These are phyloP conservation scores for Pissodes strobi DNA, from an alignment of 1,140 invertebrate genomes.

Conservation along the genomic window DNA sequence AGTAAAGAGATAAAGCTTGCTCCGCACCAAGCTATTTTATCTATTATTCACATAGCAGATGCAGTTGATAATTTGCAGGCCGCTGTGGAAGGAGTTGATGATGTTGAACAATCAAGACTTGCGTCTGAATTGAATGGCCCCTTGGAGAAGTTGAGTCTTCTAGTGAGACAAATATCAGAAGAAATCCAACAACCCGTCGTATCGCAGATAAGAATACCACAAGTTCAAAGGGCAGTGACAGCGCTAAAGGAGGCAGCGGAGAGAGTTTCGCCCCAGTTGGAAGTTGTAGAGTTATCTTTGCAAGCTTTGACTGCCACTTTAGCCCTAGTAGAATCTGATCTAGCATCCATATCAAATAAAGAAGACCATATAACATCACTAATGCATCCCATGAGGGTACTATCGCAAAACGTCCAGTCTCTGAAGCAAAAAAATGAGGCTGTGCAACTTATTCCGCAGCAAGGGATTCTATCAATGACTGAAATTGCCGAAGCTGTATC, in stretches of 20 bases:
- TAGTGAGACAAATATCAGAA: constrained; percentile 1
- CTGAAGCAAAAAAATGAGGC: constrained; percentile 16
- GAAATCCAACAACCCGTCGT: constrained; percentile 21
- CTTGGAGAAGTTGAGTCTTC: not conserved
- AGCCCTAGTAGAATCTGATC: not conserved
- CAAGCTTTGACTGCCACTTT: not conserved
- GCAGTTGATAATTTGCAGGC: constrained; percentile 3
- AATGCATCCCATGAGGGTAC: too few species aligned
- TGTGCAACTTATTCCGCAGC: constrained; percentile 24
- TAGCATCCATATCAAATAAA: not conserved
- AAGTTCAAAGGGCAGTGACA: constrained; percentile 16
- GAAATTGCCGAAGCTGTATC: constrained; percentile 17
- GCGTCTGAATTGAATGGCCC: constrained; percentile 19
- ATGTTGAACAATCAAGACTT: too few species aligned
- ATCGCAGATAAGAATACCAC: constrained; percentile 13
- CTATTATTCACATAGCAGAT: constrained; percentile 12
- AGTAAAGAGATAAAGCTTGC: constrained; percentile 15
- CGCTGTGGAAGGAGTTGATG: not conserved
- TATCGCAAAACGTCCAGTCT: too few species aligned
- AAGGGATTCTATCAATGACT: not conserved
- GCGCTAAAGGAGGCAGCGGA: not conserved
- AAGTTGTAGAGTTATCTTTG: constrained; percentile 4
- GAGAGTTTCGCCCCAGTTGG: not conserved
- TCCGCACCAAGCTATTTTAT: constrained; percentile 34
- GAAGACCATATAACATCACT: too few species aligned